Evolutionary conservation across 2,797 vertebrate genomes (phyloP), one percentile per base, ranked within the genome.

Genomic region (Tamandua tetradactyla): DNA sequence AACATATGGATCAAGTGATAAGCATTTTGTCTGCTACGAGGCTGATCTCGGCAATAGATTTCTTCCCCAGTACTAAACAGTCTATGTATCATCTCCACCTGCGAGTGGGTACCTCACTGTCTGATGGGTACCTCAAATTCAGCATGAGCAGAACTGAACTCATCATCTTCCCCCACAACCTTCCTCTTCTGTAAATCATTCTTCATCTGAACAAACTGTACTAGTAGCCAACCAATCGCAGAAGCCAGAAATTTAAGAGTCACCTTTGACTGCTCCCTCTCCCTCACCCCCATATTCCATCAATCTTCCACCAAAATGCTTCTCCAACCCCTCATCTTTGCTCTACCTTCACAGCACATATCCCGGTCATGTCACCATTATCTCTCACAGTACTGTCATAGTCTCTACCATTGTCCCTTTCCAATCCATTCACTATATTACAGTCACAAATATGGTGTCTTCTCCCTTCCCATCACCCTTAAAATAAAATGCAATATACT

Each of bases 191-290:
- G 47, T 5, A 61, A 47, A 22, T 18, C 88, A 68, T 42, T 90
- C 30, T 93, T 75, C 94, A 42, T 52, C n/a, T 32, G 94, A 85
- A 91, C 66, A 80, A 91, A 80, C 22, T 61, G 10, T 5, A 64
- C 57, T 59, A 55, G 32, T 22, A 75, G 40, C 27, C 18, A 20
- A 15, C 11, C 59, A 95, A n/a, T 79, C 52, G 32, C 40, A 94
- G 12, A 95, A 82, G 32, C n/a, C 72, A 90, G 85, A 84, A 76
- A 59, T 72, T 37, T 30, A 82, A 17, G n/a, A 27, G 17, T 49
- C 52, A 47, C 23, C 64, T 88, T 78, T 88, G 57, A 18, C 13
- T 55, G 35, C 35, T 86, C 20, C 37, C 27, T 62, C 25, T 55
- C 23, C 4, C 30, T 92, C 23, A 44, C 10, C 20, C 20, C 78